Base-by-base conservation (phyloP, 2,113 vertebrate species). In the Spilogale gracilis region DNA sequence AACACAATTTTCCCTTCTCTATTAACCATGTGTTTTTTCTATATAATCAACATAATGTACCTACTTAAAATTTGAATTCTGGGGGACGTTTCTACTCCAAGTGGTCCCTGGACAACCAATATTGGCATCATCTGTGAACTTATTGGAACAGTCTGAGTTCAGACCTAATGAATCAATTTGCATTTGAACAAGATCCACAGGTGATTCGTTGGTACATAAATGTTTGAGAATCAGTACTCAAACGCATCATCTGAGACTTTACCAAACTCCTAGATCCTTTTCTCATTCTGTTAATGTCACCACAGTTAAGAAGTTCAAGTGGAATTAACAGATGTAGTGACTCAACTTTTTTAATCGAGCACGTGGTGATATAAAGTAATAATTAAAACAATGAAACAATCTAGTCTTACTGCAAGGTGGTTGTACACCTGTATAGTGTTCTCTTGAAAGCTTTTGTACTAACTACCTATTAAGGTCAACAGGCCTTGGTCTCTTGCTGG, bases 11-110 rank as follows among this genome's bases (percentile, higher is more conserved):
- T 71, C 50, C 16, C 20, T 94, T 52, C 54, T 76, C 17, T 86
- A 23, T 83, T 90, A 45, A 32, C 8, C 16, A 23, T 86, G 9
- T 82, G 9, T 83, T 91, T 94, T 61, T 48, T 86, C 50, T 50
- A 65, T 21, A 61, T 43, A 71, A 20, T 69, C 54, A 79, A 61
- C 10, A 50, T 81, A 74, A 84, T 58, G 7, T 4, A 14, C 21
- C 89, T 94, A 67, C 17, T 92, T 88, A 69, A 52, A 89, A 76
- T 0, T 43, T 87, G 45, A 90, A 6, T 93, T 89, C 84, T 50
- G 21, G 45, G 30, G 27, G 3, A 76, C 3, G 1, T 78, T 82
- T 52, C 65, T 76, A 58, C 13, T 89, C 10, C 69, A 50, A 63
- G 17, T 65, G 27, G 4, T 30, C 9, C 30, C 84, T 60, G 27